A percentile compares a stretch with the other conserved stretches of the same genome.
Conservation (phyloP, 2,113 vertebrate species). For the Equus przewalskii region DNA sequence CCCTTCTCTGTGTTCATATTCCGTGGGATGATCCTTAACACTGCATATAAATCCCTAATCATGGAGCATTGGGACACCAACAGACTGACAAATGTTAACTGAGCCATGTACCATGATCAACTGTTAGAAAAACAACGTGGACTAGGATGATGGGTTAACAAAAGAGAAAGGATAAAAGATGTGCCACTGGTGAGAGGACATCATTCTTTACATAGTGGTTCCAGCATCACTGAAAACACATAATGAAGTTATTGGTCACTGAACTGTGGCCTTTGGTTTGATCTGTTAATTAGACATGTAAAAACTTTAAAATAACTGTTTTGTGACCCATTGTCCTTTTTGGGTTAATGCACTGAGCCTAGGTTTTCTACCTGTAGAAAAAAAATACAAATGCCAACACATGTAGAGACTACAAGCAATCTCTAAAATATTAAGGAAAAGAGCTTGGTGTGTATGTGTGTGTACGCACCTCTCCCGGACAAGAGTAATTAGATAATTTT, state of each 20-base stretch:
- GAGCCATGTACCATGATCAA: neutral
- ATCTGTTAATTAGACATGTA: neutral
- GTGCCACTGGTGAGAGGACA: neutral
- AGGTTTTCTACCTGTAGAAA: neutral
- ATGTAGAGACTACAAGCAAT: neutral
- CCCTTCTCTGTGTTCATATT: neutral
- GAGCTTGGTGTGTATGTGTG: fast-evolving
- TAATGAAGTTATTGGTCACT: neutral
- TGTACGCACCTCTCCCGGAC: neutral
- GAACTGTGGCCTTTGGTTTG: neutral
- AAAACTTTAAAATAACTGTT: neutral
- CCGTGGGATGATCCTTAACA: neutral
- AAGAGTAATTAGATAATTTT: neutral
- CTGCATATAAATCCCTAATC: neutral
- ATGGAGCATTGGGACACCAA: neutral
- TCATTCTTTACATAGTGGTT: neutral
- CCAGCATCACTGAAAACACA: neutral
- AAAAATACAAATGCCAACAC: neutral
- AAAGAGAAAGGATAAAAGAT: neutral
- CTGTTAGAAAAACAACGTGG: neutral
- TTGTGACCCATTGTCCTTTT: neutral
- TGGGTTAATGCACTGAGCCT: neutral
- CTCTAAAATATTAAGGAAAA: neutral
- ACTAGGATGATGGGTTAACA: neutral
- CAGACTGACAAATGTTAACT: neutral